These are phyloP conservation scores for Scytalopus superciliaris DNA, from an alignment of 2,113 vertebrate genomes.

Conservation along the genomic window DNA sequence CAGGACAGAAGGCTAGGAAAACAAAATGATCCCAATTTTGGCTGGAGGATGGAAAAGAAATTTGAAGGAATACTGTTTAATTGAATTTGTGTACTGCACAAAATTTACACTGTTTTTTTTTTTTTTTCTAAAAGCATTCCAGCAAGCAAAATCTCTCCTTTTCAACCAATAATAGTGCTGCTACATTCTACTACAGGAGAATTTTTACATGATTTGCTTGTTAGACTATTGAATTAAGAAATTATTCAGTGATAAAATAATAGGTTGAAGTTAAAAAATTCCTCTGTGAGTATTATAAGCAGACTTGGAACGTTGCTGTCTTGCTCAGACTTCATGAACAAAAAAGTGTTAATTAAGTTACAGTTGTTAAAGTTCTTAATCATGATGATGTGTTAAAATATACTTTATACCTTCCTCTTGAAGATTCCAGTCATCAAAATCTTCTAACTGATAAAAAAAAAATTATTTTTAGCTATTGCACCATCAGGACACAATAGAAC, in stretches of 20 bases:
- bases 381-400: background rate
- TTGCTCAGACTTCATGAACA: background rate
- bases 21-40: background rate
- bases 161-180: background rate
- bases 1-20: background rate
- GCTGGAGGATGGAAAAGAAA: background rate
- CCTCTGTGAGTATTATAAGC: background rate
- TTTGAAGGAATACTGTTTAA: background rate
- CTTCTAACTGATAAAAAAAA: background rate
- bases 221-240: background rate
- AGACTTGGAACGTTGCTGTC: background rate
- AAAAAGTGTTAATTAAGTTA: background rate
- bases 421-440: background rate
- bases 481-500: background rate
- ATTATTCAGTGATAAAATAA: background rate
- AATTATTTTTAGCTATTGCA: fast-evolving
- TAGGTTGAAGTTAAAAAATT: background rate
- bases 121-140: background rate
- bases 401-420: background rate
- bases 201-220: background rate
- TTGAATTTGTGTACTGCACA: background rate
- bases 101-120: background rate
- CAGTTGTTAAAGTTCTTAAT: background rate
- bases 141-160: background rate
- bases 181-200: background rate